Percentiles rank a stretch among this genome's conserved stretches.
Evolutionary conservation across 2,113 vertebrate genomes (phyloP).

Genomic region (Eleginops maclovinus): DNA sequence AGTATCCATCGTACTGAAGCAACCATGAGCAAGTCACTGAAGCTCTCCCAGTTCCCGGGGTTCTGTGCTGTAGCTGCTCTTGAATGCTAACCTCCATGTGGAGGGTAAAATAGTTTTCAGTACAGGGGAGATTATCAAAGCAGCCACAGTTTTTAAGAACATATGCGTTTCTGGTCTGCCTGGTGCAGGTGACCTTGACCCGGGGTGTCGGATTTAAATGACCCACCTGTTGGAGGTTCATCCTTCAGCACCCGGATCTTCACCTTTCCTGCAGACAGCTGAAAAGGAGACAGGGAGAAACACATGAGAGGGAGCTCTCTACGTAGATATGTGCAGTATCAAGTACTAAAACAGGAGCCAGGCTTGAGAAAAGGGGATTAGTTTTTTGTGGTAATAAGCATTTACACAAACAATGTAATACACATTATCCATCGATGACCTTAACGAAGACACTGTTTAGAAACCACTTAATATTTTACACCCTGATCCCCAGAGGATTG

Average conservation of each 20-base stretch:
- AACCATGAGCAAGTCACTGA: slow-evolving; percentile 5
- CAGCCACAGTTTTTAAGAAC: not conserved
- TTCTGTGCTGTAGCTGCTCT: not conserved
- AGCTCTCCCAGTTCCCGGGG: slow-evolving; percentile 9
- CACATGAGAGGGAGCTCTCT: not conserved
- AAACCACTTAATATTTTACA: slow-evolving; percentile 1
- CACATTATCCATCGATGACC: not conserved
- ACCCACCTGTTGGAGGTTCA: slow-evolving; percentile 75
- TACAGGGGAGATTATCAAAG: not conserved
- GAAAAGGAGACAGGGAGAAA: slow-evolving; percentile 46
- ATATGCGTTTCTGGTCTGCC: not conserved
- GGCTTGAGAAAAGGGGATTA: not conserved
- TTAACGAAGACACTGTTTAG: not conserved
- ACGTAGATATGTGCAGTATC: not conserved
- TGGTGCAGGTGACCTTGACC: slow-evolving; percentile 15
- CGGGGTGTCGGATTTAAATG: slow-evolving; percentile 21
- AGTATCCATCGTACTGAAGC: slow-evolving; percentile 1
- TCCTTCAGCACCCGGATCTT: slow-evolving; percentile 89
- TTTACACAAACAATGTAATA: not conserved
- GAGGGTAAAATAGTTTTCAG: slow-evolving; percentile 2
- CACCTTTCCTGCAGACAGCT: slow-evolving; percentile 88
- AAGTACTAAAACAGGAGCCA: not conserved
- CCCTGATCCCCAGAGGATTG: not conserved
- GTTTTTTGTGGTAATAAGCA: not conserved
- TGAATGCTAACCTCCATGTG: slow-evolving; percentile 17